phyloP scores from a whole-genome alignment of 2,797 vertebrate species.

The Myiotriccus ornatus region DNA sequence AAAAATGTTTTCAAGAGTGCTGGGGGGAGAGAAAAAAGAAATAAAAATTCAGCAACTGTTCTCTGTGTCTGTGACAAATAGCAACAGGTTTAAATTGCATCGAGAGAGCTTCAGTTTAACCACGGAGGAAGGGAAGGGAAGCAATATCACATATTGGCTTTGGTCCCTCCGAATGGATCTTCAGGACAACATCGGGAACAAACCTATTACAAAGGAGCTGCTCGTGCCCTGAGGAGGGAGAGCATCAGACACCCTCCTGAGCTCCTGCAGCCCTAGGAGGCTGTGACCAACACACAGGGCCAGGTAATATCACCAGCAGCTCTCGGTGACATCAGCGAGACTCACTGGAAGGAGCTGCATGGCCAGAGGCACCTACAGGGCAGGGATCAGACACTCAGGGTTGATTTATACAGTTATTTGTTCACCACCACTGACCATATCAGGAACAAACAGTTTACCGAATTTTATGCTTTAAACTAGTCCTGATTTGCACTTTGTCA shows the following conservation, averaged over 20 bases:
- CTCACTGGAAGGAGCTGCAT: not conserved
- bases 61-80: not conserved
- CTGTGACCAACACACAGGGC: not conserved
- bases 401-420: not conserved
- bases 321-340: not conserved
- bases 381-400: not conserved
- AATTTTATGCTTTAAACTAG: not conserved
- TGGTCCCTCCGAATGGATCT: not conserved
- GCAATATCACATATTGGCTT: not conserved
- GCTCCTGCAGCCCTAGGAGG: not conserved
- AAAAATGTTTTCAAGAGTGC: not conserved
- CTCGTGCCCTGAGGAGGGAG: not conserved
- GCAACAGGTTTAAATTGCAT: not conserved
- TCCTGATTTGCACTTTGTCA: not conserved
- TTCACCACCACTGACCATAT: not conserved
- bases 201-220: not conserved
- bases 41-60: not conserved
- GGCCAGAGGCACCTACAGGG: not conserved
- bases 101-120: not conserved
- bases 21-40: accelerated
- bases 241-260: accelerated
- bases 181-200: not conserved
- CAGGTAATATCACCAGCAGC: not conserved
- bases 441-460: not conserved
- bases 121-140: not conserved